phyloP scores from a whole-genome alignment of 2,113 vertebrate species.

The Nothocercus nigrocapillus region DNA sequence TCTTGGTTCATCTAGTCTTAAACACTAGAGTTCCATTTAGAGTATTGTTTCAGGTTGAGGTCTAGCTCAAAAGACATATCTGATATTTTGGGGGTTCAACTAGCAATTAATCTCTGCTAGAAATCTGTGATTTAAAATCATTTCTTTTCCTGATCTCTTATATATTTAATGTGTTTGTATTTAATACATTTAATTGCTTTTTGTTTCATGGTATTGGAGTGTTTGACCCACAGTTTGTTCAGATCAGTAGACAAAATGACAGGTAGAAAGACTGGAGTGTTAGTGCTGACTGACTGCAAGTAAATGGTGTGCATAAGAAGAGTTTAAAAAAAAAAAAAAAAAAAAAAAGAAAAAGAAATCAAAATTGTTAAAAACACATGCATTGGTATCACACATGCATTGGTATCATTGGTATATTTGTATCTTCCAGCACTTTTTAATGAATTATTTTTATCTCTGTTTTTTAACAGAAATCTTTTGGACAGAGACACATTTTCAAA shows the following conservation, averaged over 20 bases:
- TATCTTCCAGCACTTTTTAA: not conserved
- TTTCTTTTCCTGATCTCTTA: not conserved
- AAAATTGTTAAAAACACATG: not conserved
- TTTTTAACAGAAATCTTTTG: slow-evolving; percentile 83
- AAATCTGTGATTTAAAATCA: not conserved
- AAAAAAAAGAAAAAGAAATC: not conserved
- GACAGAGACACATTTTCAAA: slow-evolving; percentile 97
- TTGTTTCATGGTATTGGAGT: not conserved
- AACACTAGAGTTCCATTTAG: no score
- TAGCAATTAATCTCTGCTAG: not conserved
- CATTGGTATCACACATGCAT: accelerated
- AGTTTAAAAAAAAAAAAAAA: no score
- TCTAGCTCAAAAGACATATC: no score
- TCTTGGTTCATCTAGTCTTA: no score
- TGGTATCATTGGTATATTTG: not conserved
- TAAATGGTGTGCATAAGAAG: not conserved
- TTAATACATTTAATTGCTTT: not conserved
- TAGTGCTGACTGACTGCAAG: not conserved
- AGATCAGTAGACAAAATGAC: not conserved
- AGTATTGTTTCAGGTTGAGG: no score
- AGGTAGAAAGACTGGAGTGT: not conserved
- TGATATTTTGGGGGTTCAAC: not conserved
- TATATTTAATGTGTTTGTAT: not conserved
- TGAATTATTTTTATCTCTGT: not conserved
- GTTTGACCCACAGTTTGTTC: not conserved